A percentile compares a stretch with the other conserved stretches of the same genome.
phyloP scores from a whole-genome alignment of 2,888 invertebrate genomes.

The Poecilus cupreus region DNA sequence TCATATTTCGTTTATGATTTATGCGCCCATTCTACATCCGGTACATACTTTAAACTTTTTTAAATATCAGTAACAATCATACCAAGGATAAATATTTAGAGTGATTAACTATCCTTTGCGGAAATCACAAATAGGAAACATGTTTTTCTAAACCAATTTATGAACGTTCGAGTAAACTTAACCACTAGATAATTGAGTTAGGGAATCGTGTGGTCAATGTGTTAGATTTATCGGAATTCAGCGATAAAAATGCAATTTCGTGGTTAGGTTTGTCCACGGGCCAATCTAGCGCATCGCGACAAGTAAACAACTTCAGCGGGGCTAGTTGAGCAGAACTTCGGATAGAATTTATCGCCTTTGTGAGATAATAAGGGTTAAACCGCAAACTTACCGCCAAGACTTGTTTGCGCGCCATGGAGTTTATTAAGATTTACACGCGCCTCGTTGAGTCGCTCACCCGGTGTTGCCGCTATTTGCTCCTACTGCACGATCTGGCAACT shows the following conservation, averaged over 20 bases:
- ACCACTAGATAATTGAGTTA: no score
- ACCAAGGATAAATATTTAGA: no score
- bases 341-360: constrained; percentile 31
- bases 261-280: neutral
- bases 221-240: neutral
- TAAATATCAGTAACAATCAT: no score
- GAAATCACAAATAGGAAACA: no score
- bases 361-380: constrained; percentile 44
- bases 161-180: no score
- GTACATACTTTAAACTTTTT: no score
- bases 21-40: no score
- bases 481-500: neutral
- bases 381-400: neutral
- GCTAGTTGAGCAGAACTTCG: constrained; percentile 32
- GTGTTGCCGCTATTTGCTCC: neutral
- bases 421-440: constrained; percentile 43
- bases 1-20: no score
- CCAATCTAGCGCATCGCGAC: neutral
- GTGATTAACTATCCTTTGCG: no score
- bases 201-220: no score
- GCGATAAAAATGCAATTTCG: constrained; percentile 21
- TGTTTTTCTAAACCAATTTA: no score
- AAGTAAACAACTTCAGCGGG: constrained; percentile 39
- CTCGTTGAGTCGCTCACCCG: neutral
- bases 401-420: constrained; percentile 36